Evolutionary conservation across 2,113 vertebrate species (phyloP).

Genomic region (Carassius auratus): DNA sequence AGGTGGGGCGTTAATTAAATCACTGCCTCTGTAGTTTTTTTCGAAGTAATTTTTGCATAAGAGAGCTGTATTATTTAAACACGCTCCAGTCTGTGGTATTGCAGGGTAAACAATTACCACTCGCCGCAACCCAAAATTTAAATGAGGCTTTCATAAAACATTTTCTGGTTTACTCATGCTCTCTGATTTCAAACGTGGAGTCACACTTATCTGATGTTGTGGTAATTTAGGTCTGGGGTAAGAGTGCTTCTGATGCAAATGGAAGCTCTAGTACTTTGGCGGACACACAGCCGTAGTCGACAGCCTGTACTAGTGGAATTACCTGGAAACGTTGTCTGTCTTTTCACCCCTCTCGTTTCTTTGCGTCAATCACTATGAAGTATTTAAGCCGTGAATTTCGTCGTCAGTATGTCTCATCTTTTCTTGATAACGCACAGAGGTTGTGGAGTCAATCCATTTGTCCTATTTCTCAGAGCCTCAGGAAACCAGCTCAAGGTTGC

Average conservation of each 20-base stretch:
- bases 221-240: slow-evolving; percentile 40
- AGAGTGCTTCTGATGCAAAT: slow-evolving; percentile 35
- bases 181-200: slow-evolving; percentile 14
- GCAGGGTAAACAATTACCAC: neutral
- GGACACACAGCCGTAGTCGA: neutral
- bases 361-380: slow-evolving; percentile 29
- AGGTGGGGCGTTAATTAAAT: slow-evolving; percentile 1
- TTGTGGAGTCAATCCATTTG: slow-evolving; percentile 38
- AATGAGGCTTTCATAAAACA: slow-evolving; percentile 24
- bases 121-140: slow-evolving; percentile 22
- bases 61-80: neutral
- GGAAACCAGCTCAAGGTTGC: slow-evolving; percentile 53
- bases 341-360: slow-evolving; percentile 30
- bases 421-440: slow-evolving; percentile 28
- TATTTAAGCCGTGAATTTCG: slow-evolving; percentile 29
- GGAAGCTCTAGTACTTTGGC: neutral
- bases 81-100: slow-evolving; percentile 16
- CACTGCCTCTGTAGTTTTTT: neutral
- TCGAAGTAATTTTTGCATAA: neutral
- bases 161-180: slow-evolving; percentile 2
- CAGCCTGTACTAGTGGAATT: slow-evolving; percentile 8
- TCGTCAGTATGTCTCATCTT: slow-evolving; percentile 36
- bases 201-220: slow-evolving; percentile 26
- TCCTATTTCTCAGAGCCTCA: slow-evolving; percentile 35
- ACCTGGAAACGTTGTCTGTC: neutral